phyloP scores from a whole-genome alignment of 1,140 invertebrate genomes.

The Tetramorium alpestre region DNA sequence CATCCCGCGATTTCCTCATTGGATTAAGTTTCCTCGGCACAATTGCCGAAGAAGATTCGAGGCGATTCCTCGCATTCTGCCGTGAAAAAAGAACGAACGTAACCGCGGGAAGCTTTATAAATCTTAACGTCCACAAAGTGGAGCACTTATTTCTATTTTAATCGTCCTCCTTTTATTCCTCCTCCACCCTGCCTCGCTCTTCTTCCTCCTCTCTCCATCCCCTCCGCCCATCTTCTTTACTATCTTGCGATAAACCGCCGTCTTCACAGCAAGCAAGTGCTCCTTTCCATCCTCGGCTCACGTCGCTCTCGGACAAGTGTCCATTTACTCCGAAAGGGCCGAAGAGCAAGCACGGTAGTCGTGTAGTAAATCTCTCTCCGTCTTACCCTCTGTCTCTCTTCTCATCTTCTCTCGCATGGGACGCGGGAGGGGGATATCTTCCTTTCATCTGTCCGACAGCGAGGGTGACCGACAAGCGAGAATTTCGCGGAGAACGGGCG shows the following conservation, averaged over 20 bases:
- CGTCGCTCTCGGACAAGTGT: slow-evolving; percentile 61
- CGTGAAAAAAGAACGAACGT: not conserved
- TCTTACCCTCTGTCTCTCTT: not conserved
- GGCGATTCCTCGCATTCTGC: not conserved
- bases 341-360: slow-evolving; percentile 49
- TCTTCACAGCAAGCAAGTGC: slow-evolving; percentile 51
- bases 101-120: slow-evolving; percentile 65
- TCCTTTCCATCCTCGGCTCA: slow-evolving; percentile 52
- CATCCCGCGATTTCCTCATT: slow-evolving; percentile 32
- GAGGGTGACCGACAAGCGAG: slow-evolving; percentile 10
- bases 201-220: not conserved
- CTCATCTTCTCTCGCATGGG: not conserved
- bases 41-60: slow-evolving; percentile 29
- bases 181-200: not conserved
- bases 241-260: slow-evolving; percentile 63
- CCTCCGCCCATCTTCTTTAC: not conserved
- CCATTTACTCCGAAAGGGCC: slow-evolving; percentile 65
- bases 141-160: slow-evolving; percentile 72
- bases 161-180: slow-evolving; percentile 66
- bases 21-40: not conserved
- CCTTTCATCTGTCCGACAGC: slow-evolving; percentile 2
- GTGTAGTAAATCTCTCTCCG: slow-evolving; percentile 60
- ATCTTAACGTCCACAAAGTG: slow-evolving; percentile 63
- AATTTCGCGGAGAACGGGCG: slow-evolving; percentile 35
- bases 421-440: not conserved